phyloP scores from a whole-genome alignment of 2,113 vertebrate genomes.

The Gnathochromis pfefferi region DNA sequence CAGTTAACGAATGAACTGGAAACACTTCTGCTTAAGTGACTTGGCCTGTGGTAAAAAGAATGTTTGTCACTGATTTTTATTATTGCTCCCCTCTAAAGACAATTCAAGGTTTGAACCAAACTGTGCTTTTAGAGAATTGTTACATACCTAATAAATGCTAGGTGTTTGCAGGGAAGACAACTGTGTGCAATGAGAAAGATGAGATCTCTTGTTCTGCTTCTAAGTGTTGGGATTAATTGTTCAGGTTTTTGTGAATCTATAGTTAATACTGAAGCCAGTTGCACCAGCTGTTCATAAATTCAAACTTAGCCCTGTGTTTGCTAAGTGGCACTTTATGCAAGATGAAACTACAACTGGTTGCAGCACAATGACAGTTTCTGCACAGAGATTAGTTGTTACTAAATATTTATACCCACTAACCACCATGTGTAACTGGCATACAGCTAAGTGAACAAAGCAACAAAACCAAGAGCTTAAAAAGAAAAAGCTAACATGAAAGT shows the following conservation, averaged over 20 bases:
- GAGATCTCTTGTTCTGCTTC: background rate
- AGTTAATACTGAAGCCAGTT: background rate
- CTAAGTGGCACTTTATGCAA: background rate
- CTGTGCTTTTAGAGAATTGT: background rate
- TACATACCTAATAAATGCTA: too few species aligned
- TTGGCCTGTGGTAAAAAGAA: background rate
- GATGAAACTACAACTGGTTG: background rate
- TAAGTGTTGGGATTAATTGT: background rate
- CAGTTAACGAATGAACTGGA: background rate
- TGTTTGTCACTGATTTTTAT: background rate
- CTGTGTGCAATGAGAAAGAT: background rate
- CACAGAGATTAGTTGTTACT: background rate
- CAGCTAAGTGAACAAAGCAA: background rate
- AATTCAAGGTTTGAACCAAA: background rate
- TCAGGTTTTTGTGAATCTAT: background rate
- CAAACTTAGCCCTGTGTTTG: background rate
- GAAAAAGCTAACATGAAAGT: background rate
- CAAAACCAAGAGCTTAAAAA: background rate
- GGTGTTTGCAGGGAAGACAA: background rate
- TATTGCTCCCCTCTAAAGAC: background rate
- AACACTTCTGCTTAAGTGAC: background rate
- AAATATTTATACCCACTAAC: background rate
- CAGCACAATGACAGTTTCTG: background rate
- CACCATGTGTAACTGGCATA: background rate
- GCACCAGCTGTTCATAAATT: background rate